Evolutionary conservation across 2,888 invertebrate genomes (phyloP).

Genomic region (Parelbella ahira): DNA sequence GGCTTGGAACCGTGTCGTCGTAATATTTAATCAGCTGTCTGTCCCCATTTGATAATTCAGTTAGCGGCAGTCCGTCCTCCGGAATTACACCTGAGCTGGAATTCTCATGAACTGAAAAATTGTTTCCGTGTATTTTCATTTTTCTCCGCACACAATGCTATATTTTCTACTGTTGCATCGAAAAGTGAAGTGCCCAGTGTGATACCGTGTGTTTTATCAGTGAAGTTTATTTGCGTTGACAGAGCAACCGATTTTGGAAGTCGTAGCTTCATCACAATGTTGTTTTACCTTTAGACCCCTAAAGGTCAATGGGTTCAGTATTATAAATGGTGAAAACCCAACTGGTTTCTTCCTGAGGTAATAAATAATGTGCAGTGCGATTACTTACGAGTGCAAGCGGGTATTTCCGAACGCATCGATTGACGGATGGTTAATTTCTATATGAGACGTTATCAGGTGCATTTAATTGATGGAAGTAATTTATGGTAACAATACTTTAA

Average conservation of each 20-base stretch:
- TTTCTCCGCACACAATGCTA: constrained; percentile 26
- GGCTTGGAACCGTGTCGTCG: constrained; percentile 55
- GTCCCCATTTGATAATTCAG: constrained; percentile 73
- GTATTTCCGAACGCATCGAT: constrained; percentile 15
- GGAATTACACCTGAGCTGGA: constrained; percentile 48
- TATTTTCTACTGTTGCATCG: constrained; percentile 21
- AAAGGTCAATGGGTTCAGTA: constrained; percentile 15
- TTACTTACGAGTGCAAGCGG: constrained; percentile 6
- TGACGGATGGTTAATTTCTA: constrained; percentile 12
- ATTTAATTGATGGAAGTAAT: too few relatives aligned
- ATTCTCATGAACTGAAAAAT: constrained; percentile 26
- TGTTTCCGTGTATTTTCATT: constrained; percentile 16
- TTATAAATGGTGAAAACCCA: constrained; percentile 4
- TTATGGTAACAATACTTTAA: too few relatives aligned
- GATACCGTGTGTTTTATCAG: constrained; percentile 31
- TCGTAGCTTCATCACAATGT: constrained; percentile 4
- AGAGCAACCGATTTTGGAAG: constrained; percentile 38
- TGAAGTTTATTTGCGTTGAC: constrained; percentile 38
- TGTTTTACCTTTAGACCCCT: constrained; percentile 2
- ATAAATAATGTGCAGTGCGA: constrained; percentile 2
- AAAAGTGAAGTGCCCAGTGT: constrained; percentile 32
- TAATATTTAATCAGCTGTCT: constrained; percentile 73
- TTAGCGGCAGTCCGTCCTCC: constrained; percentile 54
- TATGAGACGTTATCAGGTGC: background rate
- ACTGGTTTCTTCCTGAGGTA: constrained; percentile 3